phyloP scores from a whole-genome alignment of 2,888 invertebrate genomes.

The Blastobasis lacticolella region DNA sequence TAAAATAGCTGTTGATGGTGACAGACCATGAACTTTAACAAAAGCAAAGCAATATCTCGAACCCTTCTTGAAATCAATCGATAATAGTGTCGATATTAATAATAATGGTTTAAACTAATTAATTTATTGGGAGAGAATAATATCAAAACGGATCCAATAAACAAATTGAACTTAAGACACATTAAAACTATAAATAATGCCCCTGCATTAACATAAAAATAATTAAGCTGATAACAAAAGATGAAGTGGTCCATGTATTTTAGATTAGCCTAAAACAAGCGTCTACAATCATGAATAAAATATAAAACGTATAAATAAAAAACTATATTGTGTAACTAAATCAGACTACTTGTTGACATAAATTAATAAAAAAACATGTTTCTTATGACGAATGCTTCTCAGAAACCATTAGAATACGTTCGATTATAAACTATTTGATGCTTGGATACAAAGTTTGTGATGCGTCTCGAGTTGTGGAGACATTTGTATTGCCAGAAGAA shows the following conservation, averaged over 20 bases:
- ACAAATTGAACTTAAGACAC: not conserved
- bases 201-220: conserved; percentile 13
- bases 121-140: not conserved
- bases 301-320: conserved; percentile 19
- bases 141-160: not conserved
- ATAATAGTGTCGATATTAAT: too few relatives aligned
- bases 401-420: conserved; percentile 17
- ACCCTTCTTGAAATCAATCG: too few relatives aligned
- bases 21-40: too few relatives aligned
- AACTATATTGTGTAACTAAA: conserved; percentile 12
- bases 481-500: too few relatives aligned
- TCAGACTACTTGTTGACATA: conserved; percentile 16
- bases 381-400: conserved; percentile 18
- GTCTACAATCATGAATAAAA: conserved; percentile 3
- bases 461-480: too few relatives aligned
- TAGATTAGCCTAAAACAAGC: conserved; percentile 15
- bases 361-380: conserved; percentile 13
- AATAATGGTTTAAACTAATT: too few relatives aligned
- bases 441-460: not conserved
- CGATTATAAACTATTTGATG: conserved; percentile 12
- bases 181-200: conserved; percentile 10
- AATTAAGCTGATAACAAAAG: conserved; percentile 16
- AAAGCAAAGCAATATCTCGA: too few relatives aligned
- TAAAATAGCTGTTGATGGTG: too few relatives aligned
- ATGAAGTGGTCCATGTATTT: conserved; percentile 19